These are phyloP conservation scores for Drosophila borealis DNA, from an alignment of 2,888 invertebrate species.

Conservation along the genomic window DNA sequence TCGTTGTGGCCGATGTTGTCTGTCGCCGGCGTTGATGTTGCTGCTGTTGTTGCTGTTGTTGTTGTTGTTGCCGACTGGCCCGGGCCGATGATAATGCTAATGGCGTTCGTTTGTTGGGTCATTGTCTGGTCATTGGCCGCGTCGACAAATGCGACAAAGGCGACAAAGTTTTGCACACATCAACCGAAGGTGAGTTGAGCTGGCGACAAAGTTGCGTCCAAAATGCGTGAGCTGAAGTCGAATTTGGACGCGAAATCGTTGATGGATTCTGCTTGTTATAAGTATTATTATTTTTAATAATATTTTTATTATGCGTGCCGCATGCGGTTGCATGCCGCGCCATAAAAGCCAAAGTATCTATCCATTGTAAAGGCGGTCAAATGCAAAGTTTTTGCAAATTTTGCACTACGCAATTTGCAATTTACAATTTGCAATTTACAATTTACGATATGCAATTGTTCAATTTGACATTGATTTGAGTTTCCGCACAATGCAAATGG, in stretches of 20 bases:
- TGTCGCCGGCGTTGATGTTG: slow-evolving; percentile 20
- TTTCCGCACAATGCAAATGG: slow-evolving; percentile 64
- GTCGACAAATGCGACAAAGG: slow-evolving; percentile 58
- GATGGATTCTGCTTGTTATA: slow-evolving; percentile 20
- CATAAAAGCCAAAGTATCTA: slow-evolving; percentile 15
- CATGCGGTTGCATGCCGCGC: slow-evolving; percentile 41
- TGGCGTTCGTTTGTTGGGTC: slow-evolving; percentile 78
- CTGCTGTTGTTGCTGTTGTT: slow-evolving; percentile 21
- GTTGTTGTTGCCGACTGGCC: slow-evolving; percentile 32
- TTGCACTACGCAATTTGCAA: neutral
- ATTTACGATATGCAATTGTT: slow-evolving; percentile 2
- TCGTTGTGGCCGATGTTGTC: slow-evolving; percentile 47
- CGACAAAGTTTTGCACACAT: slow-evolving; percentile 74
- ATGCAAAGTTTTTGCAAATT: slow-evolving; percentile 22
- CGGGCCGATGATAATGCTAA: slow-evolving; percentile 77
- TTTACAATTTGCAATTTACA: slow-evolving; percentile 11
- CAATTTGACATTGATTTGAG: slow-evolving; percentile 66
- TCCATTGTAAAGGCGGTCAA: slow-evolving; percentile 22
- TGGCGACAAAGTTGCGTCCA: slow-evolving; percentile 17
- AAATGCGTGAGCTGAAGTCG: slow-evolving; percentile 12
- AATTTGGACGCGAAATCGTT: slow-evolving; percentile 11
- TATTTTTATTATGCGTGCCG: slow-evolving; percentile 51
- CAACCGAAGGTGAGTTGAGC: slow-evolving; percentile 54
- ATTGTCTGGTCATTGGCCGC: slow-evolving; percentile 82
- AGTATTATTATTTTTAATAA: neutral